Percentiles rank a stretch among this genome's conserved stretches.
phyloP scores from a whole-genome alignment of 2,113 vertebrate species.

The Zeus faber region DNA sequence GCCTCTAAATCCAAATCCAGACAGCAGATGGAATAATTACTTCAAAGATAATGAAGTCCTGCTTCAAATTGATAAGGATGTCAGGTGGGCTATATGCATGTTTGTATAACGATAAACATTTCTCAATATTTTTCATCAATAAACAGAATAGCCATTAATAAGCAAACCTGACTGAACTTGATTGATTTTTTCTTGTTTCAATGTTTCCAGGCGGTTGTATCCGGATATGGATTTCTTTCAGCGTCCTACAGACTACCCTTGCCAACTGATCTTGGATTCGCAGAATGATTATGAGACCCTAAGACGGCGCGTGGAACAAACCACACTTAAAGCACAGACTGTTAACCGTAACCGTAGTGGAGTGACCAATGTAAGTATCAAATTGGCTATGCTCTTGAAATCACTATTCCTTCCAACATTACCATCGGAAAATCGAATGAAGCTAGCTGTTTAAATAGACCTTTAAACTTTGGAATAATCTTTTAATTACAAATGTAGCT shows the following conservation, averaged over 20 bases:
- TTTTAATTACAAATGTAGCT: no score
- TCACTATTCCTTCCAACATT: no score
- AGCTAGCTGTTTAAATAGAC: no score
- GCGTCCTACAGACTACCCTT: conserved; percentile 90
- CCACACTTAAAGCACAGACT: conserved; percentile 91
- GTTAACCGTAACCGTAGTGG: conserved; percentile 94
- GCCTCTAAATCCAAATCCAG: conserved; percentile 95
- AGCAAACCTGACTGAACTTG: no score
- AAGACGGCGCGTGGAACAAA: conserved; percentile 90
- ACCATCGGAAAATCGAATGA: no score
- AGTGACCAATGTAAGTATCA: conserved; percentile 89
- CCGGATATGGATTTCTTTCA: conserved; percentile 98
- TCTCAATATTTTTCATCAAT: background rate
- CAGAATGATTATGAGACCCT: conserved; percentile 96
- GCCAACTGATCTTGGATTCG: conserved; percentile 90
- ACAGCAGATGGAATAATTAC: conserved; percentile 96
- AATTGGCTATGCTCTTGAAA: no score
- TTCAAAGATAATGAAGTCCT: conserved; percentile 98
- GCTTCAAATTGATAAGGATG: conserved; percentile 97
- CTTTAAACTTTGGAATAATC: no score
- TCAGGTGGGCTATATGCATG: conserved; percentile 76
- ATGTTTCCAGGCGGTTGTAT: conserved; percentile 83
- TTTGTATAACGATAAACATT: background rate
- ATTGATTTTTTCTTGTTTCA: background rate
- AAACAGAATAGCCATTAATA: background rate